Evolutionary conservation across 2,888 invertebrate species (phyloP).

Genomic region (Cryptus viduatorius): DNA sequence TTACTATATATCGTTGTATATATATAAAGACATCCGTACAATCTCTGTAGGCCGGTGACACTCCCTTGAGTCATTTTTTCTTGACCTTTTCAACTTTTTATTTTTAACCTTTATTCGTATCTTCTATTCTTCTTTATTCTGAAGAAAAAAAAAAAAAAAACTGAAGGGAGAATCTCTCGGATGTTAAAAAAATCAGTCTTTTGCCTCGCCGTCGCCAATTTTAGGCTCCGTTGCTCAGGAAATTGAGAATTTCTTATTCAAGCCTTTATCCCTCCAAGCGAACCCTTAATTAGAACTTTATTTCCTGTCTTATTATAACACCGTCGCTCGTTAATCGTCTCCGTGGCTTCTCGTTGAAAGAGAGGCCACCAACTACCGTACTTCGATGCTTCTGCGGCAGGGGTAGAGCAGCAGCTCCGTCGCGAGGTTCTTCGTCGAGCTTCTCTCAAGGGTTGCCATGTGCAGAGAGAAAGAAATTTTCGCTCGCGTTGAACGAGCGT

Average conservation of each 20-base stretch:
- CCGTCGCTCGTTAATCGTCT: conserved; percentile 35
- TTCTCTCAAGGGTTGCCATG: background rate
- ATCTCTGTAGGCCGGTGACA: conserved; percentile 13
- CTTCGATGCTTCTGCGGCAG: background rate
- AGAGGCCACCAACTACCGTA: background rate
- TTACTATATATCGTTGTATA: background rate
- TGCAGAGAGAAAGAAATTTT: background rate
- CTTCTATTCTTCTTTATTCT: background rate
- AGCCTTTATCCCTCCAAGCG: conserved; percentile 9
- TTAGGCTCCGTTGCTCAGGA: background rate
- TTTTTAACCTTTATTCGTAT: background rate
- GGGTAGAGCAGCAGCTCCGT: no score
- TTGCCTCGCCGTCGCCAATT: background rate
- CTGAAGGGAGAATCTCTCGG: background rate
- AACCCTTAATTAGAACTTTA: conserved; percentile 41
- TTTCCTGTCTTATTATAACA: conserved; percentile 32
- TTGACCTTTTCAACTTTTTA: conserved; percentile 9
- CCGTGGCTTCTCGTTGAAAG: conserved; percentile 8
- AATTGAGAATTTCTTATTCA: background rate
- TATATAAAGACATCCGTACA: background rate
- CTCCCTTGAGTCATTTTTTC: background rate
- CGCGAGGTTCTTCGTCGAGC: background rate
- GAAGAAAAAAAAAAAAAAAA: conserved; percentile 2
- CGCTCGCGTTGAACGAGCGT: conserved; percentile 1
- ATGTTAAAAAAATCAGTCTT: background rate